Conservation (phyloP, 2,797 vertebrate species). For the Lepilemur ruficaudatus region DNA sequence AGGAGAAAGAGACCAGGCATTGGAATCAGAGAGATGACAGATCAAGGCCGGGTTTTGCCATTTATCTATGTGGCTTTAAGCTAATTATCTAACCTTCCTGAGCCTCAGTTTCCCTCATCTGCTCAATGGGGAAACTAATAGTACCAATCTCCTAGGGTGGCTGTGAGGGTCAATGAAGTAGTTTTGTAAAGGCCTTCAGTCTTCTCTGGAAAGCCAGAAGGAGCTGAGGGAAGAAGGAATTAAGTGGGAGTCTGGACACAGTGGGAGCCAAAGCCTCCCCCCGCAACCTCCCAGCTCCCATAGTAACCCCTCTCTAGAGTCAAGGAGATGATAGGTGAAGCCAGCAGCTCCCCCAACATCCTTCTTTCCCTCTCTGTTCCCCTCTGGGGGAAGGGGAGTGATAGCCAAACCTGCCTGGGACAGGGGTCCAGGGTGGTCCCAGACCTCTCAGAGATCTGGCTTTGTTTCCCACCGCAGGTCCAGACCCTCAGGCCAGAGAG, state of each 20-base stretch:
- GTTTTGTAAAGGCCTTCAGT: not conserved
- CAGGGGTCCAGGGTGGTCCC: not conserved
- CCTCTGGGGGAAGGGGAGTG: not conserved
- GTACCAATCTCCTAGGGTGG: not conserved
- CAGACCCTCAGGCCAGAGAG: constrained; percentile 89
- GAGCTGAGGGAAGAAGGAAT: no score
- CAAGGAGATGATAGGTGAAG: not conserved
- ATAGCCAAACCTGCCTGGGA: not conserved
- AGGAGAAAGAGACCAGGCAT: not conserved
- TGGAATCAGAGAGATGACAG: not conserved
- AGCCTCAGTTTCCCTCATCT: not conserved
- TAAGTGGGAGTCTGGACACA: not conserved
- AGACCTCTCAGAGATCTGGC: not conserved
- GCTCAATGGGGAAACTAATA: not conserved
- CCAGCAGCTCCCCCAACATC: not conserved
- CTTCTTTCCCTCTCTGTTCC: not conserved
- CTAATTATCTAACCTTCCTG: not conserved
- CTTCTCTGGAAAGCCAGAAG: not conserved
- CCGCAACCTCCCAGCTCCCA: not conserved
- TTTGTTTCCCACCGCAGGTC: constrained; percentile 69
- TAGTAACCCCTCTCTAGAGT: not conserved
- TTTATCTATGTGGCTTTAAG: not conserved
- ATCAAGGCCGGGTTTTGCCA: not conserved
- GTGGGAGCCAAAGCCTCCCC: not conserved
- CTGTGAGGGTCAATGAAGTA: not conserved